Conservation (phyloP, 2,888 invertebrate species). For the Chloromyia formosa region DNA sequence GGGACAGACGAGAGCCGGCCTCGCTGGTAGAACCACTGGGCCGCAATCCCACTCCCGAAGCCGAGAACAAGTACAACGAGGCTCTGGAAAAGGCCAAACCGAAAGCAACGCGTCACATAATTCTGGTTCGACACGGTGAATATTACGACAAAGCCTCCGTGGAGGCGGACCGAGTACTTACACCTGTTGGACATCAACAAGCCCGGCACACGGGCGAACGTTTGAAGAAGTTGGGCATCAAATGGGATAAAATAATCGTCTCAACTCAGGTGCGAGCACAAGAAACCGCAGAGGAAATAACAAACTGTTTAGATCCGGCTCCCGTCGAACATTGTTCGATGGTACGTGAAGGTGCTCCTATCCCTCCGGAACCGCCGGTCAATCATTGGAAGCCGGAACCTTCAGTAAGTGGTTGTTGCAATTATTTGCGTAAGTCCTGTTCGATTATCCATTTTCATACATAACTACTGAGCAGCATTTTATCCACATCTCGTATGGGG, state of each 20-base stretch:
- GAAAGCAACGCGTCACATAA: slow-evolving; percentile 74
- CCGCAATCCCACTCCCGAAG: slow-evolving; percentile 64
- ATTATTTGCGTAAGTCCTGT: too few species aligned
- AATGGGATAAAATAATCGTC: slow-evolving; percentile 81
- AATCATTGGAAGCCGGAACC: slow-evolving; percentile 87
- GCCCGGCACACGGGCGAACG: slow-evolving; percentile 86
- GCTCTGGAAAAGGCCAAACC: slow-evolving; percentile 71
- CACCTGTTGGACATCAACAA: slow-evolving; percentile 83
- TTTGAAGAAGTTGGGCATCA: slow-evolving; percentile 77
- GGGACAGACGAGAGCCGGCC: slow-evolving; percentile 87
- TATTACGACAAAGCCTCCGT: slow-evolving; percentile 79
- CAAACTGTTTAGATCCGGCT: slow-evolving; percentile 71
- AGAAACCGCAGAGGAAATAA: slow-evolving; percentile 88
- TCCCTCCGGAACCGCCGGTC: slow-evolving; percentile 91
- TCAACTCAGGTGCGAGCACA: slow-evolving; percentile 95
- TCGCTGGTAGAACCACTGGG: slow-evolving; percentile 72
- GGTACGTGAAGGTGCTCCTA: slow-evolving; percentile 92
- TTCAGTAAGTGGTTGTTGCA: slow-evolving; percentile 67
- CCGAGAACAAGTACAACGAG: slow-evolving; percentile 75
- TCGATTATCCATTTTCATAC: too few species aligned
- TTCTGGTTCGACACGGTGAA: slow-evolving; percentile 95
- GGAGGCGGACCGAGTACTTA: slow-evolving; percentile 80
- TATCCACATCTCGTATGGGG: not conserved
- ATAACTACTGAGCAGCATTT: not conserved
- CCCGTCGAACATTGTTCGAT: slow-evolving; percentile 74